Evolutionary conservation across 2,888 invertebrate species (phyloP).

Genomic region (Eugnorisma glareosa): DNA sequence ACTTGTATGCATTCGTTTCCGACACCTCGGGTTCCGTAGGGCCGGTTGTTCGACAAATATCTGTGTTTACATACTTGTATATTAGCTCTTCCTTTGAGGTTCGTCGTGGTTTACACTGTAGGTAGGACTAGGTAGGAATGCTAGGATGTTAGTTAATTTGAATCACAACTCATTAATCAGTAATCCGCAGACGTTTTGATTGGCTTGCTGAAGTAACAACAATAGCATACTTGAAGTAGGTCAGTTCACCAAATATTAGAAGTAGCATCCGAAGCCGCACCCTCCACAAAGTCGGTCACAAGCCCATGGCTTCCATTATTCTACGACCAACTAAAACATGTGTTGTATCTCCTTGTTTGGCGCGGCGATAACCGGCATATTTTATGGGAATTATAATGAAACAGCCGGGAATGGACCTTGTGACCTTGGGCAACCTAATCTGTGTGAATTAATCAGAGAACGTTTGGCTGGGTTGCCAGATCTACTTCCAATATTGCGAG

Average conservation of each 20-base stretch:
- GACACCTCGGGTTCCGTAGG: constrained; percentile 42
- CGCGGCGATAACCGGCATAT: constrained; percentile 53
- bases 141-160: neutral
- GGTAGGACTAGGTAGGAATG: neutral
- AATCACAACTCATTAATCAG: neutral
- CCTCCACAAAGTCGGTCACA: constrained; percentile 49
- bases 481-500: constrained; percentile 30
- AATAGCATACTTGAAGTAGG: neutral
- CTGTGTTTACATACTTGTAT: constrained; percentile 38
- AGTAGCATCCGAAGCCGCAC: constrained; percentile 9
- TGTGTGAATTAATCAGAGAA: constrained; percentile 65
- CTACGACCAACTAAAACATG: constrained; percentile 46
- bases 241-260: neutral
- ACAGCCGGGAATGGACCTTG: constrained; percentile 58
- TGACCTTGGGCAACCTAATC: constrained; percentile 66
- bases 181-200: neutral
- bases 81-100: constrained; percentile 24
- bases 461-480: constrained; percentile 54
- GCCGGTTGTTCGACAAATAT: constrained; percentile 51
- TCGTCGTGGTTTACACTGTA: neutral
- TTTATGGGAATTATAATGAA: constrained; percentile 67
- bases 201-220: neutral
- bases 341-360: constrained; percentile 58
- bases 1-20: constrained; percentile 39
- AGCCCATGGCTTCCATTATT: constrained; percentile 52